phyloP scores from a whole-genome alignment of 2,888 invertebrate genomes.

The Scaeva pyrastri region DNA sequence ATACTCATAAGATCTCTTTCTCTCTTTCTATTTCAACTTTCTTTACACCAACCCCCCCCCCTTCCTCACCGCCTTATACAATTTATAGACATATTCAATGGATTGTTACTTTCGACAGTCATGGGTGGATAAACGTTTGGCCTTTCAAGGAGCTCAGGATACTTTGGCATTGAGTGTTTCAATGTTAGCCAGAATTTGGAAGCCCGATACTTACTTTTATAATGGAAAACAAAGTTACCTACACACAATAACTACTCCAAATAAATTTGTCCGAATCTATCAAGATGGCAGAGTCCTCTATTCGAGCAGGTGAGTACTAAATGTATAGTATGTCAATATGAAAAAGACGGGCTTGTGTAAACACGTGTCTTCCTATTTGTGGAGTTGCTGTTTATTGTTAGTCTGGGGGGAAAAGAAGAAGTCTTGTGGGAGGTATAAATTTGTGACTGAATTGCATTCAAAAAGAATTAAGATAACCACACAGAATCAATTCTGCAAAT shows the following conservation, averaged over 20 bases:
- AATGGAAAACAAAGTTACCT: slow-evolving; percentile 93
- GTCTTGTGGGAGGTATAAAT: not conserved
- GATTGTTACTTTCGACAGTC: slow-evolving; percentile 95
- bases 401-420: not conserved
- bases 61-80: no score
- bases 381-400: not conserved
- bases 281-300: slow-evolving; percentile 90
- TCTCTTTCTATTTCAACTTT: slow-evolving; percentile 54
- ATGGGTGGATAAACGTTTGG: slow-evolving; percentile 91
- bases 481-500: slow-evolving; percentile 42
- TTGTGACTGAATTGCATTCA: slow-evolving; percentile 30
- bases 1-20: slow-evolving; percentile 7
- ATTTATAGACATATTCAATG: slow-evolving; percentile 90
- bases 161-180: slow-evolving; percentile 91
- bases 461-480: slow-evolving; percentile 53
- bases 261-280: slow-evolving; percentile 91
- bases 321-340: no score
- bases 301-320: slow-evolving; percentile 87
- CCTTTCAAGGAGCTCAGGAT: slow-evolving; percentile 88
- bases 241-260: slow-evolving; percentile 93
- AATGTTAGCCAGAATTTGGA: slow-evolving; percentile 93
- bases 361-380: not conserved
- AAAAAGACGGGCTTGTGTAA: no score
- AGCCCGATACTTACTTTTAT: slow-evolving; percentile 93
- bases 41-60: no score